Conservation (phyloP, 2,888 invertebrate species). For the Pterostichus niger region DNA sequence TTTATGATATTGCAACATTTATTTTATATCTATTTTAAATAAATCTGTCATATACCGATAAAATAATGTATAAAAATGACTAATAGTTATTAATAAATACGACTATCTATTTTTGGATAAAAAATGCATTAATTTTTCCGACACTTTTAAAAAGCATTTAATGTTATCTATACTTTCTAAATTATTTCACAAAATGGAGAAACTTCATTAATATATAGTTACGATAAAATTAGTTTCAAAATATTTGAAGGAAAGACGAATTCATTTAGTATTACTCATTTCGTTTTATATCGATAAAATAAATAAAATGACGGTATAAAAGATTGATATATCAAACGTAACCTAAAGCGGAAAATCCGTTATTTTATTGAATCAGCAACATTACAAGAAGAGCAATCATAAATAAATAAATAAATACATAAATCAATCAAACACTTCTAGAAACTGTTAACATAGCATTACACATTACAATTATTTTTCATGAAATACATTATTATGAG, state of each 20-base stretch:
- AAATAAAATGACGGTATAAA: constrained; percentile 10
- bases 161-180: constrained; percentile 22
- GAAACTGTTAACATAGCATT: constrained; percentile 21
- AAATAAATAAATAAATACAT: not conserved
- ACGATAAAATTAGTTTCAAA: not conserved
- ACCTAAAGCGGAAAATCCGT: constrained; percentile 1
- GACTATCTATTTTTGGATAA: constrained; percentile 20
- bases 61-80: constrained; percentile 14
- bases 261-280: constrained; percentile 21
- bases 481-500: not conserved
- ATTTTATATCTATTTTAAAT: constrained; percentile 1
- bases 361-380: not conserved
- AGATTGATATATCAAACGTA: not conserved
- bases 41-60: constrained; percentile 7
- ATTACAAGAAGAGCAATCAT: constrained; percentile 11
- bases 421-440: not conserved
- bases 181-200: not conserved
- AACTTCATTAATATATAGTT: not conserved
- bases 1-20: constrained; percentile 14
- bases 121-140: constrained; percentile 14
- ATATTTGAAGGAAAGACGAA: constrained; percentile 16
- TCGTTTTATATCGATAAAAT: not conserved
- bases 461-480: not conserved
- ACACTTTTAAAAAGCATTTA: not conserved
- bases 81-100: constrained; percentile 23